These are phyloP conservation scores for Bujurquina vittata DNA, from an alignment of 2,113 vertebrate genomes.

Conservation along the genomic window DNA sequence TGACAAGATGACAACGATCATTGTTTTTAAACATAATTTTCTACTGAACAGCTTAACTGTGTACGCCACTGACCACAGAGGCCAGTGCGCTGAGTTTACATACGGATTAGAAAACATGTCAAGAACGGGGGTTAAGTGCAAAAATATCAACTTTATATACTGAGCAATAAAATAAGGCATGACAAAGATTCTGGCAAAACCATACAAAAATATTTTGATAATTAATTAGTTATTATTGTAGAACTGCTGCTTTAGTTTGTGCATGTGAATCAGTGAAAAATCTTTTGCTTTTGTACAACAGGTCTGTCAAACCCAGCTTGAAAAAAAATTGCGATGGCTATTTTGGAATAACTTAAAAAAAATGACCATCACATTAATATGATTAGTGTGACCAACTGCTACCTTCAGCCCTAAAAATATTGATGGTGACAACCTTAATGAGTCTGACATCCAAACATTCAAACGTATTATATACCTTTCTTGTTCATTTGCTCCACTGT, in stretches of 20 bases:
- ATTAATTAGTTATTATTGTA: background rate
- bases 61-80: background rate
- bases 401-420: too few species aligned
- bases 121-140: too few species aligned
- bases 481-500: conserved; percentile 70
- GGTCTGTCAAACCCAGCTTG: background rate
- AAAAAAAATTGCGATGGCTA: background rate
- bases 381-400: too few species aligned
- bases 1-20: background rate
- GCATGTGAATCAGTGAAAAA: background rate
- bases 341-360: too few species aligned
- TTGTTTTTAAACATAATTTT: background rate
- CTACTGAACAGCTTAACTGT: background rate
- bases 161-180: too few species aligned
- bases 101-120: too few species aligned
- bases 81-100: background rate
- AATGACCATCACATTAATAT: background rate
- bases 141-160: too few species aligned
- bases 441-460: background rate
- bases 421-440: too few species aligned
- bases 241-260: background rate
- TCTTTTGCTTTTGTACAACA: background rate
- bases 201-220: background rate
- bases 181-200: background rate
- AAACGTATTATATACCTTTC: conserved; percentile 70